Evolutionary conservation across 2,113 vertebrate genomes (phyloP), one percentile per base, ranked within the genome.

Genomic region (Oncorhynchus kisutch): DNA sequence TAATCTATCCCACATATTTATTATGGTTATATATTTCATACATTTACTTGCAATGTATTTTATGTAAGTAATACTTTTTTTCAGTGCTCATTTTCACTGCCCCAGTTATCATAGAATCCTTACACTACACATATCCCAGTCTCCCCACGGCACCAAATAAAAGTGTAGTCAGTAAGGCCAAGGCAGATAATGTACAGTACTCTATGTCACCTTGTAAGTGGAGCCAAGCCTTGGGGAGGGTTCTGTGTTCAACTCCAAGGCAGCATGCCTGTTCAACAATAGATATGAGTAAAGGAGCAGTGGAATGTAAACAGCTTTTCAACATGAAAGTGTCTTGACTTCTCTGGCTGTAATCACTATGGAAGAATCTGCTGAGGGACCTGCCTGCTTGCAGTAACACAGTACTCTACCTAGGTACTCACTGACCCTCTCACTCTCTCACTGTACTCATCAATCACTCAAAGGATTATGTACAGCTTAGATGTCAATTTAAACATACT

Each of bases 281-380:
- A 86, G 88, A 84, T 83, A 79, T 84, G 82, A 75, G 67, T 72
- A 77, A 70, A 84, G 79, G 77, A 81, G 69, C 71, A 77, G 27
- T 84, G 78, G 86, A 92, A 92, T 89, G 81, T 93, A 93, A 93
- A 92, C 87, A 91, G 85, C 84, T 84, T 80, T 80, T 90, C 88
- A 75, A 68, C 83, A 82, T 87, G 84, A 91, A 92, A 90, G 86
- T 85, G 86, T 91, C 81, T 88, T 80, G 76, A 89, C 81, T 71
- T 81, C 68, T 70, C 74, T 59, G 67, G 75, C 78, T 73, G 29
- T 65, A 84, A 88, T 91, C 82, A 80, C 45, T 90, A 84, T 84
- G 77, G 80, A 88, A 88, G 81, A 67, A 85, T 89, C 76, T 80
- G 16, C 76, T 79, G 89, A 85, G 59, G 31, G 51, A 79, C 67